Percentiles rank a stretch among this genome's conserved stretches.
Evolutionary conservation across 1,140 invertebrate genomes (phyloP).

Genomic region (Cotesia typhae): DNA sequence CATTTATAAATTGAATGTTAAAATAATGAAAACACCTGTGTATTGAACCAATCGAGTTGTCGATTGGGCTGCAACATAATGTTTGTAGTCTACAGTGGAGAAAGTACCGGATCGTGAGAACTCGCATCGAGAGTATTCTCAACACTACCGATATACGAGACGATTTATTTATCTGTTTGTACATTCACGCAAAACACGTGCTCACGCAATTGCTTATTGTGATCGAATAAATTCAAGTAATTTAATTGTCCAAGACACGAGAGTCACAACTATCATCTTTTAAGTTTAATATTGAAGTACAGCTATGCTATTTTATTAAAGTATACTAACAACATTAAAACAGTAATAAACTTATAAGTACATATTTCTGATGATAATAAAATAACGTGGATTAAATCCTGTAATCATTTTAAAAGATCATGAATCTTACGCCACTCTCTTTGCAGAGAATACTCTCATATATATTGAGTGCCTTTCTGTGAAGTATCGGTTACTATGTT

Average conservation of each 20-base stretch:
- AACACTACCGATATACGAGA: slow-evolving; percentile 5
- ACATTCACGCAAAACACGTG: slow-evolving; percentile 23
- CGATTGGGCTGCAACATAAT: slow-evolving; percentile 19
- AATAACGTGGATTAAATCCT: too few species aligned
- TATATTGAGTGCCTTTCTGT: too few species aligned
- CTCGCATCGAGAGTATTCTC: slow-evolving; percentile 46
- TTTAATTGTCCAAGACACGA: slow-evolving; percentile 1
- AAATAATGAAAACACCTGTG: slow-evolving; percentile 23
- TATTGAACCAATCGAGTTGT: slow-evolving; percentile 12
- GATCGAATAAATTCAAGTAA: not conserved
- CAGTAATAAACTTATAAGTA: not conserved
- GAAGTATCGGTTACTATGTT: too few species aligned
- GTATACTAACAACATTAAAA: too few species aligned
- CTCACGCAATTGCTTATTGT: slow-evolving; percentile 18
- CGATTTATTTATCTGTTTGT: slow-evolving; percentile 5
- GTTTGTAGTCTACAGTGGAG: slow-evolving; percentile 43
- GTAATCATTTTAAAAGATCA: too few species aligned
- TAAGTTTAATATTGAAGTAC: not conserved
- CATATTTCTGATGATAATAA: too few species aligned
- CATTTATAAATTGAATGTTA: not conserved
- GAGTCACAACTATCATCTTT: not conserved
- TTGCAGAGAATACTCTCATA: too few species aligned
- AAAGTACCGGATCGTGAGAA: slow-evolving; percentile 58
- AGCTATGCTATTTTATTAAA: not conserved
- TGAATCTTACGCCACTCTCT: too few species aligned